Conservation (phyloP, 64 coral and sea anemone species). For the Hydrozoanthus tunicans region DNA sequence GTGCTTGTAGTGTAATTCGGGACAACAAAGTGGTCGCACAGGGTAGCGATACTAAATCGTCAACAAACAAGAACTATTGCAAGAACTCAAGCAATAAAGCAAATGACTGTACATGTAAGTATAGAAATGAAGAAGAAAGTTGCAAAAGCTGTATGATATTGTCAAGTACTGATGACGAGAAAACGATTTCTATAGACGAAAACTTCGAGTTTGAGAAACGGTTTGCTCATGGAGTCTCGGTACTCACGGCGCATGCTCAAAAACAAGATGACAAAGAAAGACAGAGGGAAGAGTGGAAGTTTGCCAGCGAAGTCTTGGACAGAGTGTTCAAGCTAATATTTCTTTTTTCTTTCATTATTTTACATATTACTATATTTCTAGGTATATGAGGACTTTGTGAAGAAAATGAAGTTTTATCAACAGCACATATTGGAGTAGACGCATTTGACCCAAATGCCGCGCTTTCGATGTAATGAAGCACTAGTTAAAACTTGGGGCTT, state of each 20-base stretch:
- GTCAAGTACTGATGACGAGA: background rate
- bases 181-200: background rate
- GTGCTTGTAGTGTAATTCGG: background rate
- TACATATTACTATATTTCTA: constrained; percentile 44
- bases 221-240: constrained; percentile 38
- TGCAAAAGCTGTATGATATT: background rate
- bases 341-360: constrained; percentile 50
- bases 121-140: background rate
- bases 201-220: background rate
- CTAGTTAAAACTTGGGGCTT: background rate
- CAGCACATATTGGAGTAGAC: background rate
- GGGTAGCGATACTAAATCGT: background rate
- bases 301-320: constrained; percentile 55
- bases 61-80: background rate
- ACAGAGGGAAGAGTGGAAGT: constrained; percentile 42
- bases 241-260: constrained; percentile 29
- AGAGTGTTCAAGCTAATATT: constrained; percentile 41
- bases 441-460: no score
- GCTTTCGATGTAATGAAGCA: background rate
- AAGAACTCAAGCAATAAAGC: background rate
- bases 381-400: background rate
- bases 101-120: background rate
- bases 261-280: constrained; percentile 50
- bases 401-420: background rate
- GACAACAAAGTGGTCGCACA: background rate